Base-by-base conservation (phyloP, 1,140 invertebrate genomes). In the Ectropis grisescens region DNA sequence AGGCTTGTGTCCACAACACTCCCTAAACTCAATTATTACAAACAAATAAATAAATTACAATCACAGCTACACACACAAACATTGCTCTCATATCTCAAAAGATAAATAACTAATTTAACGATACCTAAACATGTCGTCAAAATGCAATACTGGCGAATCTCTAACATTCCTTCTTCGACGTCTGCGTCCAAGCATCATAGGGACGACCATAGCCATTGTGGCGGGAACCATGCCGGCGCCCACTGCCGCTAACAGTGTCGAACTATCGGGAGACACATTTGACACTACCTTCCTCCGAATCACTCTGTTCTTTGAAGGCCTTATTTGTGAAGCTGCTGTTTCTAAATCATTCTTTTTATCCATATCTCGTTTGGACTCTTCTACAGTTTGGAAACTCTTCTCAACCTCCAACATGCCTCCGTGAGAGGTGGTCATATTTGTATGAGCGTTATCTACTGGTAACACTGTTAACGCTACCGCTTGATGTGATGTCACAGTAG, bases 191-290 rank as follows among this genome's bases (percentile, higher is more conserved):
- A 91, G 74, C 59, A 91, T 88, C 84, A 92, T 89, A 1, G 91
- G 91, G 15, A 91, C 86, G 42, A 92, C 84, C 87, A 92, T 89
- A 1, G 90, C 90, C 87, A 93, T 89, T 0, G 90, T 91, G 0
- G 90, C 91, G 10, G 91, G 90, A 16, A 93, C 69, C 86, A 92
- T 89, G 1, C 90, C 90, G 14, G 90, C 90, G 1, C 90, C 87
- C 2, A 91, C 89, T 2, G 90, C 90, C 5, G 90, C 90, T 25
- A 91, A 55, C 7, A 91, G 83, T 0, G 89, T 88, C 1, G 87
- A 85, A 33, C 79, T 80, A 56, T 87, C 84, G 6, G 70, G 68
- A 14, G 47, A 45, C 5, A 62, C 47, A 31, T 58, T 58, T n/a
- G 59, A 53, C 8, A 70, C 40, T 29, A 79, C 33, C 32, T 75